Conservation (phyloP, 2,797 vertebrate species). For the Spinibarbus caldwelli region DNA sequence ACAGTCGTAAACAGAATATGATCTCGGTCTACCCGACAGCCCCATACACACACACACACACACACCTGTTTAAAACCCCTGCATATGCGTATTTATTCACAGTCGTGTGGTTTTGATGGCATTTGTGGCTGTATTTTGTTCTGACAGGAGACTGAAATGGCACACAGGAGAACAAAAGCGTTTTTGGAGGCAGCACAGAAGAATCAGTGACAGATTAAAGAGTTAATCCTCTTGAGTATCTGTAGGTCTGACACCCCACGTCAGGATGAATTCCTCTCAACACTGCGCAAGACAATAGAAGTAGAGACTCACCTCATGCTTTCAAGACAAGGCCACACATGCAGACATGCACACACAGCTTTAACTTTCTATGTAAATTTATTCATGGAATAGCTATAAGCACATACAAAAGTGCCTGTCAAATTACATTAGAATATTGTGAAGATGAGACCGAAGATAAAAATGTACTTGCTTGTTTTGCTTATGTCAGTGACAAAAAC, state of each 20-base stretch:
- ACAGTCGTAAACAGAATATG: conserved; percentile 18
- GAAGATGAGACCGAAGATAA: neutral
- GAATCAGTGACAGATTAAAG: conserved; percentile 53
- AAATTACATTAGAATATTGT: conserved; percentile 3
- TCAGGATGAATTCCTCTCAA: conserved; percentile 34
- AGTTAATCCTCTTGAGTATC: conserved; percentile 53
- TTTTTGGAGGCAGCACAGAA: conserved; percentile 35
- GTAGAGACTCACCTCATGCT: conserved; percentile 24
- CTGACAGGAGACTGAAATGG: conserved; percentile 34
- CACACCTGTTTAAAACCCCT: neutral
- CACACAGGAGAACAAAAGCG: conserved; percentile 42
- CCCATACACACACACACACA: neutral
- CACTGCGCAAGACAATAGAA: conserved; percentile 29
- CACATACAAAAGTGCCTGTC: neutral
- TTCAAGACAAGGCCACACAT: neutral
- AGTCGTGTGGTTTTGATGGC: conserved; percentile 20
- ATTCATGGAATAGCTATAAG: neutral
- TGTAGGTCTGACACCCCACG: conserved; percentile 31
- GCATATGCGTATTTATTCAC: neutral
- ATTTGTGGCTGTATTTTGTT: conserved; percentile 28
- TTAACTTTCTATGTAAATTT: neutral
- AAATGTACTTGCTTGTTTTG: neutral
- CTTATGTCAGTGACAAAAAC: neutral
- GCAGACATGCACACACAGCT: neutral
- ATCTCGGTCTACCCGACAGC: neutral